These are phyloP conservation scores for Cephus pulcher DNA, from an alignment of 2,888 invertebrate species.

Conservation along the genomic window DNA sequence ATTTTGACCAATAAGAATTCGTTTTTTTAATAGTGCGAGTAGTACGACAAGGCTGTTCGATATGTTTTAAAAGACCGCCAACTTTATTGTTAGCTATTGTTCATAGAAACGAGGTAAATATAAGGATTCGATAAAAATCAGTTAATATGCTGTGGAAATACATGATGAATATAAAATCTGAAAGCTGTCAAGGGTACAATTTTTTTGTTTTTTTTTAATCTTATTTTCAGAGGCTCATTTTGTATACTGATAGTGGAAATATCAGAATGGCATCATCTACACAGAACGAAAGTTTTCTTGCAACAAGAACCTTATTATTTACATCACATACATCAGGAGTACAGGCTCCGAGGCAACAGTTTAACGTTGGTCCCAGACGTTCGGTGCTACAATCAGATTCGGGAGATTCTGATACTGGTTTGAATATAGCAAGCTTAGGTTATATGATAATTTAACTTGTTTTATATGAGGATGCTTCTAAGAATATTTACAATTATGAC, in stretches of 20 bases:
- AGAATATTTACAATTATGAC: constrained; percentile 12
- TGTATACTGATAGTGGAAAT: no score
- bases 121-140: background rate
- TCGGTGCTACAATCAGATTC: background rate
- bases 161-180: background rate
- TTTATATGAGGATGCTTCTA: background rate
- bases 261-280: background rate
- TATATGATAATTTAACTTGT: background rate
- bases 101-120: background rate
- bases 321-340: constrained; percentile 11
- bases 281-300: background rate
- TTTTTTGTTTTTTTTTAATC: no score
- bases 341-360: constrained; percentile 14
- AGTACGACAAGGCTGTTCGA: background rate
- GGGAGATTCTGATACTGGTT: background rate
- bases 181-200: no score
- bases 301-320: background rate
- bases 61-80: background rate
- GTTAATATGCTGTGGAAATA: background rate
- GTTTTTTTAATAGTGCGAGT: background rate
- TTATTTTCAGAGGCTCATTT: no score
- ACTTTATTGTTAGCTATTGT: background rate
- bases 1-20: background rate
- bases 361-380: constrained; percentile 25
- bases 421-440: background rate